Evolutionary conservation across 2,888 invertebrate genomes (phyloP).

Genomic region (Drosophila cracens): DNA sequence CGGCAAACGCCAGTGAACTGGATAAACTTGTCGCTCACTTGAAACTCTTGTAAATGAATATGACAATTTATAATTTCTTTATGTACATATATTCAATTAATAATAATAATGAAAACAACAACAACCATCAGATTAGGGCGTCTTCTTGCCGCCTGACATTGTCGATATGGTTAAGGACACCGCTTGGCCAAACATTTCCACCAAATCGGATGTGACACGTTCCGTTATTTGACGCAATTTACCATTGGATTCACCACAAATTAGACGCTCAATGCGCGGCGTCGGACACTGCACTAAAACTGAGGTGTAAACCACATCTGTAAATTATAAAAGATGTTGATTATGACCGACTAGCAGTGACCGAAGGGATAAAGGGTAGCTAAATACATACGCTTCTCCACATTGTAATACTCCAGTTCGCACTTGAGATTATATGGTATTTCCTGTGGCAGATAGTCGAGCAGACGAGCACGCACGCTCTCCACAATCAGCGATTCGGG

Average conservation of each 20-base stretch:
- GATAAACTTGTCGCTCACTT: slow-evolving; percentile 88
- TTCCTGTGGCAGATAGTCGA: slow-evolving; percentile 93
- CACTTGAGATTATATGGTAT: slow-evolving; percentile 92
- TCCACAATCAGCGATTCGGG: slow-evolving; percentile 89
- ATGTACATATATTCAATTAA: slow-evolving; percentile 15
- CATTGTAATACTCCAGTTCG: slow-evolving; percentile 89
- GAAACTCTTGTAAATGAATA: slow-evolving; percentile 86
- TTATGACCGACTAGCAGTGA: not conserved
- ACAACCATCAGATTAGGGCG: slow-evolving; percentile 15
- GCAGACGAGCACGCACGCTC: slow-evolving; percentile 92
- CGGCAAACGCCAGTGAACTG: slow-evolving; percentile 86
- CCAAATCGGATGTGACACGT: slow-evolving; percentile 88
- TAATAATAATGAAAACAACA: slow-evolving; percentile 12
- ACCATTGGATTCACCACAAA: slow-evolving; percentile 89
- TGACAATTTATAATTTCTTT: slow-evolving; percentile 18
- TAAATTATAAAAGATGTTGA: slow-evolving; percentile 17
- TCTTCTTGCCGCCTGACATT: slow-evolving; percentile 44
- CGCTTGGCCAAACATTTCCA: slow-evolving; percentile 88
- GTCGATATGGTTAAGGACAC: slow-evolving; percentile 84
- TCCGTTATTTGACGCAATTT: slow-evolving; percentile 90
- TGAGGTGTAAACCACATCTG: slow-evolving; percentile 86
- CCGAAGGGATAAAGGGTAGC: not conserved
- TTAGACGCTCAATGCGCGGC: slow-evolving; percentile 87
- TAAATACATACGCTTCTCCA: slow-evolving; percentile 85
- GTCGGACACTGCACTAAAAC: slow-evolving; percentile 88